Percentiles rank a stretch among this genome's conserved stretches.
Conservation (phyloP, 2,888 invertebrate species). For the Volucella bombylans region DNA sequence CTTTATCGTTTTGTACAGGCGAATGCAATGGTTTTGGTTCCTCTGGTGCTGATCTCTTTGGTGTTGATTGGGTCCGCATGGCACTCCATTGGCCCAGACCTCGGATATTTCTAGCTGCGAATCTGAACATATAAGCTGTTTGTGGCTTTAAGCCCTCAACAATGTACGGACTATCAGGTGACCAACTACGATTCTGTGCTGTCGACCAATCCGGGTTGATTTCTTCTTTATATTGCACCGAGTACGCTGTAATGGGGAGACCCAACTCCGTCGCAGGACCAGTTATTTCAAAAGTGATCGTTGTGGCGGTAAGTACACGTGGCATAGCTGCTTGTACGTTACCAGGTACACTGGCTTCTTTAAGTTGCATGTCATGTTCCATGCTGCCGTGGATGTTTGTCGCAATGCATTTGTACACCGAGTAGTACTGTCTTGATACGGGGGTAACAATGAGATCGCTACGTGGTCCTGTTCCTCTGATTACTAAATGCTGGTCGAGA, state of each 20-base stretch:
- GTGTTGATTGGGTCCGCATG: conserved; percentile 87
- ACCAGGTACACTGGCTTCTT: conserved; percentile 89
- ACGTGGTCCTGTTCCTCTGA: conserved; percentile 87
- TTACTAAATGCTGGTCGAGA: conserved; percentile 83
- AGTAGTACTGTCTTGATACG: conserved; percentile 86
- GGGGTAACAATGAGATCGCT: conserved; percentile 89
- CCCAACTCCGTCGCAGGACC: conserved; percentile 90
- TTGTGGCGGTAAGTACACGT: conserved; percentile 90
- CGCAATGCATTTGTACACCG: conserved; percentile 91
- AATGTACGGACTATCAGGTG: conserved; percentile 90
- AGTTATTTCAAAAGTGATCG: conserved; percentile 90
- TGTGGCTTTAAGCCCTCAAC: conserved; percentile 91
- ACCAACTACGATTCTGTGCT: conserved; percentile 90
- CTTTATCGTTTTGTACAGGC: conserved; percentile 82
- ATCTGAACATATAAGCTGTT: conserved; percentile 90
- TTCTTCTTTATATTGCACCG: conserved; percentile 89
- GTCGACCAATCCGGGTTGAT: conserved; percentile 87
- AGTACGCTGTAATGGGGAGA: conserved; percentile 88
- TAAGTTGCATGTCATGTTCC: conserved; percentile 87
- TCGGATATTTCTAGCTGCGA: conserved; percentile 92
- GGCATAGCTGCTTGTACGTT: conserved; percentile 86
- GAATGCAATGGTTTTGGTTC: conserved; percentile 86
- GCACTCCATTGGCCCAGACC: conserved; percentile 90
- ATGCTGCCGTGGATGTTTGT: conserved; percentile 89
- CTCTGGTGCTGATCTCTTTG: conserved; percentile 90